Evolutionary conservation across 2,888 invertebrate genomes (phyloP).

Genomic region (Oconnorella tubifera): DNA sequence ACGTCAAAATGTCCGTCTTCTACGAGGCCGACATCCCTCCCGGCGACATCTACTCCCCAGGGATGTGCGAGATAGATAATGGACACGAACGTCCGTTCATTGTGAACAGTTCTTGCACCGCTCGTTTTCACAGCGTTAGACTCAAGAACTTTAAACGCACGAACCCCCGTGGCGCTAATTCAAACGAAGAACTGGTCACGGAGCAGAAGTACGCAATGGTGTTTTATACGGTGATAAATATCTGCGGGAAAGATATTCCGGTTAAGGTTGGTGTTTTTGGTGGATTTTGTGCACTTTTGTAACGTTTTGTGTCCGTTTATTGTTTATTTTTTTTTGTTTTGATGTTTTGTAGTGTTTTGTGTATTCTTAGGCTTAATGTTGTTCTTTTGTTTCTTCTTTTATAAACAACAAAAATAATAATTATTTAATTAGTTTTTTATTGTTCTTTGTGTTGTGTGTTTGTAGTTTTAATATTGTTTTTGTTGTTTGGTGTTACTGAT

Average conservation of each 20-base stretch:
- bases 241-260: conserved; percentile 18
- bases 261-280: conserved; percentile 22
- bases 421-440: too few relatives aligned
- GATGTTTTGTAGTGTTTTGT: too few relatives aligned
- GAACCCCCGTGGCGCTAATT: not conserved
- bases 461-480: too few relatives aligned
- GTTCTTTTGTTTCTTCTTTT: too few relatives aligned
- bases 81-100: conserved; percentile 18
- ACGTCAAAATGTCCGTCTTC: conserved; percentile 19
- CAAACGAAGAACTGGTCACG: conserved; percentile 25
- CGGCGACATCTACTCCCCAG: conserved; percentile 6
- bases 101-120: conserved; percentile 17
- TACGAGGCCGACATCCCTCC: conserved; percentile 17
- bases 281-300: not conserved
- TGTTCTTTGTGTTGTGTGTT: too few relatives aligned
- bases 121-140: conserved; percentile 24
- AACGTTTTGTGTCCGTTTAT: not conserved
- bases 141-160: conserved; percentile 21
- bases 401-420: too few relatives aligned
- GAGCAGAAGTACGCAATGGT: conserved; percentile 33
- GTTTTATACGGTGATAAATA: conserved; percentile 26
- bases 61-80: conserved; percentile 18
- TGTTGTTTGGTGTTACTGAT: too few relatives aligned
- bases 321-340: not conserved
- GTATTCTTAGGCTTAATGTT: too few relatives aligned